Evolutionary conservation across 2,113 vertebrate genomes (phyloP), one percentile per base, ranked within the genome.

Genomic region (Archilochus colubris): DNA sequence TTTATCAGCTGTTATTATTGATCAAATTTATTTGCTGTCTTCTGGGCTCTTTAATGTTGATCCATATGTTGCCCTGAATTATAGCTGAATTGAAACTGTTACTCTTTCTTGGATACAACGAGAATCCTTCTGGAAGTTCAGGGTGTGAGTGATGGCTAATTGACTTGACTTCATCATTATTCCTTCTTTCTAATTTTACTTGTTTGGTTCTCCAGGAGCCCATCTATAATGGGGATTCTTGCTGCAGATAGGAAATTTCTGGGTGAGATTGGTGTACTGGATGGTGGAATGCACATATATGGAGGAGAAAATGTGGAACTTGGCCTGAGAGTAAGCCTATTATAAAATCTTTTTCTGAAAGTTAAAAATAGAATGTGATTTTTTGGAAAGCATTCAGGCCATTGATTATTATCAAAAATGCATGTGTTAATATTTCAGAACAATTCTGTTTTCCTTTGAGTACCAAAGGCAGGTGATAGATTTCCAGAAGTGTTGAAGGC

Each of bases 281-380:
- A 98, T 27, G 91, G 97, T 50, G 98, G 98, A 25, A 98, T 98
- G 98, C 95, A 98, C 44, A 95, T 98, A 83, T 99, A 98, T 6
- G 98, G 98, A 36, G 98, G 98, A 72, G 98, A 98, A 80, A 98
- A 98, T 17, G 98, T 98, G 88, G 98, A 98, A 83, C 97, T 98
- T 27, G 97, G 98, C 36, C 94, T 98, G 78, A 96, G 98, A 95
- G 98, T 98, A 93, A 97, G 97, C 91, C 21, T 19, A 23, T 82
- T 76, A 86, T 22, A 55, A 19, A 27, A 55, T 27, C 75, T 20
- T 64, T 51, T 51, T 55, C 62, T 70, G 38, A 81, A 81, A 81
- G 8, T 23, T 38, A 50, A 59, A 58, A 64, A 27, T n/a, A 62
- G 20, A 22, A 58, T 21, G 28, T 31, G n/a, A 46, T 63, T 53